Evolutionary conservation across 2,797 vertebrate genomes (phyloP), one percentile per base, ranked within the genome.

Genomic region (Orestias chungarensis): DNA sequence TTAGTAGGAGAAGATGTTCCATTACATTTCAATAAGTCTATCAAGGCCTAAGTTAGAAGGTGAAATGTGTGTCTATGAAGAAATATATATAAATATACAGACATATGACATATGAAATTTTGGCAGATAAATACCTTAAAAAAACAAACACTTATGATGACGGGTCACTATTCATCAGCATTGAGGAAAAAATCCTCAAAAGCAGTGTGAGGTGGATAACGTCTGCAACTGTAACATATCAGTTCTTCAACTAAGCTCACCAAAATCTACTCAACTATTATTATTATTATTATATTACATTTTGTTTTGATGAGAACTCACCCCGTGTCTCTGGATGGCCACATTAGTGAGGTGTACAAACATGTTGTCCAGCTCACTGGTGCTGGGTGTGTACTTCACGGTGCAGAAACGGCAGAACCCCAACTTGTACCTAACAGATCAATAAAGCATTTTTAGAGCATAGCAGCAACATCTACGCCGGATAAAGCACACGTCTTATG

Each of bases 351-450:
- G 97, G 64, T 99, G 98, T 0, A 99, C 96, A 77, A 99, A 99
- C 97, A 99, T 98, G 91, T 99, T 99, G 91, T 99, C 98, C 88
- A 99, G 86, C 74, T 99, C 98, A 64, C 97, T 99, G 62, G 97
- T 99, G 83, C 96, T 99, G 0, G 97, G 98, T 0, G 97, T 99
- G 87, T 99, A 99, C 76, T 99, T 99, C 35, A 99, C 98, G 0
- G 98, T 99, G 92, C 98, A 99, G 90, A 99, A 99, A 8, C 98
- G 93, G 75, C 98, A 99, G 88, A 99, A 99, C n/a, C 98, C 98
- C 18, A 99, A 95, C 75, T 97, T 98, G 71, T 99, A 99, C 97
- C 98, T 99, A 70, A 67, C 49, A 82, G 66, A 65, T 5, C 35
- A 75, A 33, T 1, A 43, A 47, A 23, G 18, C 23, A 47, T 23